A percentile compares a stretch with the other conserved stretches of the same genome.
Evolutionary conservation across 2,113 vertebrate genomes (phyloP).

Genomic region (Mystacornis crossleyi): DNA sequence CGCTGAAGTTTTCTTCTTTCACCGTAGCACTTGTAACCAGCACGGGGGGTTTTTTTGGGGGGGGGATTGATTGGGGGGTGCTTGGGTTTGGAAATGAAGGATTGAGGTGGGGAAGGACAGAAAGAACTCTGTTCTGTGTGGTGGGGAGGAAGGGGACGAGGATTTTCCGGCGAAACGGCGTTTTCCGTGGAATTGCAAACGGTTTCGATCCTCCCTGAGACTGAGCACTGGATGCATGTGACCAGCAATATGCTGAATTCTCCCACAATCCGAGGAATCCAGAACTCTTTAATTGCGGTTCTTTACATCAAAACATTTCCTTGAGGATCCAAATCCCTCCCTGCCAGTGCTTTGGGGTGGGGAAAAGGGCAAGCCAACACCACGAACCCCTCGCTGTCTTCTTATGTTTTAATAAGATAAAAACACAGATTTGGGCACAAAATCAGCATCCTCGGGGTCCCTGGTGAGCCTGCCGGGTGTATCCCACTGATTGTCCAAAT

Average conservation of each 20-base stretch:
- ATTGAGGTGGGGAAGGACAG: not conserved
- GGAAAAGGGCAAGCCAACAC: not conserved
- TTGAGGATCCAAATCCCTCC: not conserved
- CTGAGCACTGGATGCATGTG: not conserved
- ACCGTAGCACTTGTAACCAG: not conserved
- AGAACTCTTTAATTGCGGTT: not conserved
- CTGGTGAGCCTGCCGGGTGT: not conserved
- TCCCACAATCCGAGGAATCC: not conserved
- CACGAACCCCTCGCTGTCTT: not conserved
- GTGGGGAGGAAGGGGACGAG: not conserved
- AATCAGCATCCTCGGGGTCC: not conserved
- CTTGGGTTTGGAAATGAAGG: not conserved
- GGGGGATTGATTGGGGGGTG: not conserved
- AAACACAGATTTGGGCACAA: not conserved
- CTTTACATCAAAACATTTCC: not conserved
- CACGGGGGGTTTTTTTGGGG: not conserved
- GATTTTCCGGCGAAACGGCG: not conserved
- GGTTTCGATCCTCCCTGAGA: not conserved
- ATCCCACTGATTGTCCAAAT: not conserved
- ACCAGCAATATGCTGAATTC: not conserved
- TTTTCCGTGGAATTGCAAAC: not conserved
- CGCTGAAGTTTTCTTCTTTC: not conserved
- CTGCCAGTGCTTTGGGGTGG: not conserved
- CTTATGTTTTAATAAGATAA: conserved; percentile 51
- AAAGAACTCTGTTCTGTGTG: not conserved